phyloP scores from a whole-genome alignment of 2,113 vertebrate species.

The Gallinago jamesoni region DNA sequence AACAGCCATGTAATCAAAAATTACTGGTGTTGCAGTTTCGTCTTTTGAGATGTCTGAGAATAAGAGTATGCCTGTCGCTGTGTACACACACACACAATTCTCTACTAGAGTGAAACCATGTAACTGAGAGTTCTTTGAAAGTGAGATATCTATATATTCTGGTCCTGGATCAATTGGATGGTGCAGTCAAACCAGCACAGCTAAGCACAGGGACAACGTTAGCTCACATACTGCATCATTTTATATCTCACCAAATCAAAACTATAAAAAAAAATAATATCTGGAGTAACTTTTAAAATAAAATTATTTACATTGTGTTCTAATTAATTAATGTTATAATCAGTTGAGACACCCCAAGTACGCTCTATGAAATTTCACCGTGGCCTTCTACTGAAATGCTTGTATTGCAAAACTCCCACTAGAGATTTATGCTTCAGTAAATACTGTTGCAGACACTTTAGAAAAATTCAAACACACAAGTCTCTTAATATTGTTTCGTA shows the following conservation, averaged over 20 bases:
- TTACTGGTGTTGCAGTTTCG: not conserved
- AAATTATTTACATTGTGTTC: not conserved
- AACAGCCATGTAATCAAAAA: not conserved
- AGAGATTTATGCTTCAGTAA: not conserved
- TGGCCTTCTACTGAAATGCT: not conserved
- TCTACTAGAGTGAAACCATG: not conserved
- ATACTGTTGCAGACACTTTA: not conserved
- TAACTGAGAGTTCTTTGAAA: not conserved
- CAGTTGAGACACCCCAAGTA: rapidly evolving
- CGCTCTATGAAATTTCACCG: not conserved
- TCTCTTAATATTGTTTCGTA: not conserved
- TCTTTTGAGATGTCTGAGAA: not conserved
- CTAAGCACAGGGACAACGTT: not conserved
- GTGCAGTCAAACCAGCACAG: not conserved
- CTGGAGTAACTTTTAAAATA: not conserved
- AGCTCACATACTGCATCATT: not conserved
- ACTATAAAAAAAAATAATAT: not conserved
- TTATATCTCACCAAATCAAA: not conserved
- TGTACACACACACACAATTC: no score
- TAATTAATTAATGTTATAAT: not conserved
- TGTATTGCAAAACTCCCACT: not conserved
- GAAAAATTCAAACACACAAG: not conserved
- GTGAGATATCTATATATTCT: not conserved
- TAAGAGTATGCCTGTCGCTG: not conserved
- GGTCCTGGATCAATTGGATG: not conserved